Evolutionary conservation across 2,113 vertebrate species (phyloP).

Genomic region (Sterna hirundo): DNA sequence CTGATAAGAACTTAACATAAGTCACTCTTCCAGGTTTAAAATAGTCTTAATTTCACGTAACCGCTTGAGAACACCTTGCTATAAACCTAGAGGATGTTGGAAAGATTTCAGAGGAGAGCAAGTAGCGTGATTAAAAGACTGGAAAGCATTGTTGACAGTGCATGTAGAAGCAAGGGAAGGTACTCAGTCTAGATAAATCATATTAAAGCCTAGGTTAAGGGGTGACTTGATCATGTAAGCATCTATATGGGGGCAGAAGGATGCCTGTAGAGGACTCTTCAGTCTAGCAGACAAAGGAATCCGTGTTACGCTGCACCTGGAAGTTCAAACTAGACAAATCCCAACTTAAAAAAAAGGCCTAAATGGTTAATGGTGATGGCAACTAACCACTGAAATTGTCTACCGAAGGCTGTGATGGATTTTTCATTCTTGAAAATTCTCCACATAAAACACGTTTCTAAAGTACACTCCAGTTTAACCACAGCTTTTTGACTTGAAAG

Average conservation of each 20-base stretch:
- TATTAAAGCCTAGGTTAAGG: background rate
- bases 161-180: background rate
- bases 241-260: background rate
- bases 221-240: background rate
- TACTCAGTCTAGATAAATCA: background rate
- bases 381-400: background rate
- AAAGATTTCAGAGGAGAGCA: background rate
- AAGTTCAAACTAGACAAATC: background rate
- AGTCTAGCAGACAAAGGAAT: background rate
- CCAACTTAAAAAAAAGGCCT: background rate
- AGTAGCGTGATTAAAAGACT: background rate
- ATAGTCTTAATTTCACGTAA: background rate
- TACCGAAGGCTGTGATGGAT: background rate
- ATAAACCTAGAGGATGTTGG: background rate
- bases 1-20: background rate
- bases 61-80: background rate
- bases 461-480: background rate
- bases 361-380: background rate
- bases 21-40: background rate
- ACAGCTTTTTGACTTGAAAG: slow-evolving; percentile 2
- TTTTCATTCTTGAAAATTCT: background rate
- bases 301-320: background rate
- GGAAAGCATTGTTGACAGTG: background rate
- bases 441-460: background rate
- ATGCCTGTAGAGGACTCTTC: background rate